Evolutionary conservation across 2,797 vertebrate species (phyloP).

Genomic region (Enteromius viviparus): DNA sequence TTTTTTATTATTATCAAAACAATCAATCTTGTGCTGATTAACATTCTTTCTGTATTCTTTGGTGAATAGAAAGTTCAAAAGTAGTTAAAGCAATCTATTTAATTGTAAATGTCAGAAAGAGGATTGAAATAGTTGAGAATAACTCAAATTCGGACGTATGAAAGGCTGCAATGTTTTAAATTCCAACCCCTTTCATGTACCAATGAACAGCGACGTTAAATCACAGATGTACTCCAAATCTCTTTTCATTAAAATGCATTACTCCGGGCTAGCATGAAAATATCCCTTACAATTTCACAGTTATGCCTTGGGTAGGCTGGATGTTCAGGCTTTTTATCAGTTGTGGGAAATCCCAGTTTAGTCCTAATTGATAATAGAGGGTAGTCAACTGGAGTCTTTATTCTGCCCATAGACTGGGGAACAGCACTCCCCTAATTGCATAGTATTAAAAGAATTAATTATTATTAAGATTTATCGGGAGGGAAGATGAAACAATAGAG

Average conservation of each 20-base stretch:
- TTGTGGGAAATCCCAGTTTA: slow-evolving; percentile 16
- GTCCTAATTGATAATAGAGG: slow-evolving; percentile 35
- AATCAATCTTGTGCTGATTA: background rate
- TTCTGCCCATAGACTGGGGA: slow-evolving; percentile 17
- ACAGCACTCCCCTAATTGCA: slow-evolving; percentile 23
- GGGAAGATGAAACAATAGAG: slow-evolving; percentile 35
- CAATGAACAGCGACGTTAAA: background rate
- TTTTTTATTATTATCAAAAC: background rate
- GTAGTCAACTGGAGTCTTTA: slow-evolving; percentile 31
- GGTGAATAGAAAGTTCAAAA: background rate
- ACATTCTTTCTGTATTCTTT: background rate
- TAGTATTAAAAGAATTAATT: slow-evolving; percentile 14
- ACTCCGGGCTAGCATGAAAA: slow-evolving; percentile 2
- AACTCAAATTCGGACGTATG: background rate
- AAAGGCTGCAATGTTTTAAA: background rate
- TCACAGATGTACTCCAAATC: background rate
- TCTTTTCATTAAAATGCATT: background rate
- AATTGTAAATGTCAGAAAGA: background rate
- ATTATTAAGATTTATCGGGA: slow-evolving; percentile 17
- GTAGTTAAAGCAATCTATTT: background rate
- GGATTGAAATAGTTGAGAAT: background rate
- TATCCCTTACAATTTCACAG: background rate
- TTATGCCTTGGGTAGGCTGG: background rate
- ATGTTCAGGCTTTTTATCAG: slow-evolving; percentile 20
- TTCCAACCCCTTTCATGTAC: background rate